A percentile compares a stretch with the other conserved stretches of the same genome.
phyloP scores from a whole-genome alignment of 2,113 vertebrate species.

The Hippocampus comes region DNA sequence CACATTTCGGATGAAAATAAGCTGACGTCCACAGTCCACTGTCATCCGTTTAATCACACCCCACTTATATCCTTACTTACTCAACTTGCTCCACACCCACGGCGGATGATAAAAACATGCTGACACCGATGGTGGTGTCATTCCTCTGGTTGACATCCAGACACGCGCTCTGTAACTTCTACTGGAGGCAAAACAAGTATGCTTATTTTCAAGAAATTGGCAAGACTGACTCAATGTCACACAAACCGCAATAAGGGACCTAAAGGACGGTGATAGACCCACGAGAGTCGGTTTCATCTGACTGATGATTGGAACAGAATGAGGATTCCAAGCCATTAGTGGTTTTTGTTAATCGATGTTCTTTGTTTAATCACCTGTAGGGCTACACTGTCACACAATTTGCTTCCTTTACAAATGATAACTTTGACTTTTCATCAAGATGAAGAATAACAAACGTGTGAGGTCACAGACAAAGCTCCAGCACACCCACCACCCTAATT shows the following conservation, averaged over 20 bases:
- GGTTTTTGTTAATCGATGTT: too few species aligned
- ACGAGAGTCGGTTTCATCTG: neutral
- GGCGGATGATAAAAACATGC: constrained; percentile 27
- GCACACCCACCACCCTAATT: too few species aligned
- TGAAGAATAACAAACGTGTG: too few species aligned
- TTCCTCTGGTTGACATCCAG: constrained; percentile 42
- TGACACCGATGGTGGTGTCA: constrained; percentile 28
- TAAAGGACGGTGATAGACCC: neutral
- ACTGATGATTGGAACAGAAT: too few species aligned
- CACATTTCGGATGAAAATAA: constrained; percentile 9
- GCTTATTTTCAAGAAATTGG: neutral
- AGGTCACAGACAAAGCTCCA: too few species aligned
- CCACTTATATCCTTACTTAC: constrained; percentile 25
- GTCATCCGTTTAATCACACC: constrained; percentile 32
- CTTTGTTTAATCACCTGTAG: too few species aligned
- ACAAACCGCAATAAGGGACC: neutral
- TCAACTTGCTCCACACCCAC: constrained; percentile 37
- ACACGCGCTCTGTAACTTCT: constrained; percentile 17
- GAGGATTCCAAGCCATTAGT: too few species aligned
- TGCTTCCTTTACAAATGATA: too few species aligned
- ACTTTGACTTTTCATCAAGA: too few species aligned
- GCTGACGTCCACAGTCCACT: constrained; percentile 20
- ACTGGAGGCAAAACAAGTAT: neutral
- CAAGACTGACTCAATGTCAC: neutral
- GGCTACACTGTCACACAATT: too few species aligned